Percentiles rank a stretch among this genome's conserved stretches.
These are phyloP conservation scores for Cephalotes varians DNA, from an alignment of 2,888 invertebrate species.

Conservation along the genomic window DNA sequence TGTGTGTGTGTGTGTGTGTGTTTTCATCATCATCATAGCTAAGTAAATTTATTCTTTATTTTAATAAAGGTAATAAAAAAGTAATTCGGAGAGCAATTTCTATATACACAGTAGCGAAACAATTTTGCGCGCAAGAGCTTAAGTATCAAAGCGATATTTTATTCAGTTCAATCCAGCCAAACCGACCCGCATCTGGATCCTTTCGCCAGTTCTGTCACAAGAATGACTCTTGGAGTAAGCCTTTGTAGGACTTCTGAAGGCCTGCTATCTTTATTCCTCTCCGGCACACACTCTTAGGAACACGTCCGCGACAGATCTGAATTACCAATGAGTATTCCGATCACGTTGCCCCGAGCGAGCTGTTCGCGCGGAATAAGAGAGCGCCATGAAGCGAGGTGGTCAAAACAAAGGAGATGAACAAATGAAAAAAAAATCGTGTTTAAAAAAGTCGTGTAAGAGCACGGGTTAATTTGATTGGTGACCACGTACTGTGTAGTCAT, in stretches of 20 bases:
- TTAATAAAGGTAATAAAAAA: neutral
- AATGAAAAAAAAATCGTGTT: slow-evolving; percentile 34
- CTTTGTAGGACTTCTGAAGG: slow-evolving; percentile 52
- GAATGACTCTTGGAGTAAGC: slow-evolving; percentile 51
- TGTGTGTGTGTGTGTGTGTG: neutral
- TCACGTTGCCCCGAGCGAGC: slow-evolving; percentile 71
- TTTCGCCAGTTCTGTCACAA: slow-evolving; percentile 49
- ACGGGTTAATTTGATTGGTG: slow-evolving; percentile 64
- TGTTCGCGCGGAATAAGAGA: slow-evolving; percentile 64
- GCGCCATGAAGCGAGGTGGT: neutral
- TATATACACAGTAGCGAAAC: neutral
- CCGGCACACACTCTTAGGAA: slow-evolving; percentile 44
- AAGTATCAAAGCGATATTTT: slow-evolving; percentile 39
- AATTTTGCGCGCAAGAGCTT: slow-evolving; percentile 6
- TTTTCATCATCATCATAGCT: neutral
- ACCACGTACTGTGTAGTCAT: slow-evolving; percentile 2
- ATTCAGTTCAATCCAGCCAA: slow-evolving; percentile 36
- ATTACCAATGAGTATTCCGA: slow-evolving; percentile 75
- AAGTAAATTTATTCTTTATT: neutral
- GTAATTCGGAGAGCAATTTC: neutral
- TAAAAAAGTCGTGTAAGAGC: slow-evolving; percentile 41
- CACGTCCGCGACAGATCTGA: slow-evolving; percentile 55
- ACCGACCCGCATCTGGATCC: slow-evolving; percentile 19
- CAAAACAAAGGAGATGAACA: slow-evolving; percentile 56
- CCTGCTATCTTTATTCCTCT: slow-evolving; percentile 65